Evolutionary conservation across 2,888 invertebrate genomes (phyloP).

Genomic region (Rotaria sp.): DNA sequence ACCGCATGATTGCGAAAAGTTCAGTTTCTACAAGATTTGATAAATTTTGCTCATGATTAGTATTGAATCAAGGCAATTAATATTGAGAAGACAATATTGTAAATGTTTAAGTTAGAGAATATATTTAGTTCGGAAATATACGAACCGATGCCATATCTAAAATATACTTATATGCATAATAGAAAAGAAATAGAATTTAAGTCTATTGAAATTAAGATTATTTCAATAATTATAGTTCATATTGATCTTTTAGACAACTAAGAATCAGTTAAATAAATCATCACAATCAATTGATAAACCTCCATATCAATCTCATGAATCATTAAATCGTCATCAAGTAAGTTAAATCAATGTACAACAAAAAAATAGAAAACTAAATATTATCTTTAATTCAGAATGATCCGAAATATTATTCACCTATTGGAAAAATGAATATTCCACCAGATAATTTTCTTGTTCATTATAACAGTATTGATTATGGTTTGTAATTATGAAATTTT

Average conservation of each 20-base stretch:
- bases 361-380: background rate
- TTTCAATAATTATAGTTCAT: too few species aligned
- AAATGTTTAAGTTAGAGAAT: too few species aligned
- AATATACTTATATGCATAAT: too few species aligned
- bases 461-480: background rate
- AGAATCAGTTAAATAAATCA: background rate
- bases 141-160: too few species aligned
- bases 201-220: too few species aligned
- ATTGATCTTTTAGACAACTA: background rate
- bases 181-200: too few species aligned
- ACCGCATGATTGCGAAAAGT: too few species aligned
- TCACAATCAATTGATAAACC: background rate
- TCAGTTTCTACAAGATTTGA: too few species aligned
- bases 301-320: background rate
- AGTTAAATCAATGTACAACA: background rate
- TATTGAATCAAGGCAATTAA: too few species aligned
- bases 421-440: background rate
- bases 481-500: background rate
- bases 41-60: too few species aligned
- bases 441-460: constrained; percentile 2
- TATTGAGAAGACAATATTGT: too few species aligned
- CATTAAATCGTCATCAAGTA: background rate
- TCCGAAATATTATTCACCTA: background rate
- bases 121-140: too few species aligned
- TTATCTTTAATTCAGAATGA: background rate